Conservation (phyloP, 2,888 invertebrate species). For the Lordiphosa fenestrarum region DNA sequence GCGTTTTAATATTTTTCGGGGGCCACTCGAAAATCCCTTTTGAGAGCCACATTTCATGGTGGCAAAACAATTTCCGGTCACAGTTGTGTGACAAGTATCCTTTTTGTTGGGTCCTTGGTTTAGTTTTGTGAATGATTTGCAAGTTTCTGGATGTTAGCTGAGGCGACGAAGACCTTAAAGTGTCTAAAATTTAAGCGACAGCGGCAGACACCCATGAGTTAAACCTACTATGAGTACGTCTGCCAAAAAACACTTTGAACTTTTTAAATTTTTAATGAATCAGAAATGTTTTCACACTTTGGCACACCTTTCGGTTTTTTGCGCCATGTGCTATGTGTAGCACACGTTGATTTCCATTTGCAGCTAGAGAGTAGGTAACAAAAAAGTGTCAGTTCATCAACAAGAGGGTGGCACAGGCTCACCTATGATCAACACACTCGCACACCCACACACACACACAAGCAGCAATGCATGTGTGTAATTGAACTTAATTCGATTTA, state of each 20-base stretch:
- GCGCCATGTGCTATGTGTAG: slow-evolving; percentile 33
- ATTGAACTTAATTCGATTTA: slow-evolving; percentile 75
- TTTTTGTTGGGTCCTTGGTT: slow-evolving; percentile 4
- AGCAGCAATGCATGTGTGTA: slow-evolving; percentile 34
- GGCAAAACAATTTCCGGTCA: slow-evolving; percentile 64
- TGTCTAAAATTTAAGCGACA: slow-evolving; percentile 18
- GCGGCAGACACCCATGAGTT: slow-evolving; percentile 16
- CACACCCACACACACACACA: slow-evolving; percentile 18
- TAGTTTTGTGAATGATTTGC: slow-evolving; percentile 29
- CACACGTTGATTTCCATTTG: slow-evolving; percentile 60
- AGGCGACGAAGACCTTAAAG: slow-evolving; percentile 5
- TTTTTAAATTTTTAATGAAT: slow-evolving; percentile 80
- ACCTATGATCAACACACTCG: slow-evolving; percentile 37
- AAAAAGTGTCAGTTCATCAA: slow-evolving; percentile 38
- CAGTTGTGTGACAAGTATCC: slow-evolving; percentile 67
- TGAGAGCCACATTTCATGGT: slow-evolving; percentile 39
- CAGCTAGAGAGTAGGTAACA: slow-evolving; percentile 7
- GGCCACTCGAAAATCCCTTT: slow-evolving; percentile 43
- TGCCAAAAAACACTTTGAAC: slow-evolving; percentile 78
- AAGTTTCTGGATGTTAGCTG: slow-evolving; percentile 35
- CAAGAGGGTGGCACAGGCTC: slow-evolving; percentile 14
- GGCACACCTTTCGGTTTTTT: slow-evolving; percentile 46
- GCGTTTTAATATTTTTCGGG: slow-evolving; percentile 67
- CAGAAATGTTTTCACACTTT: slow-evolving; percentile 77
- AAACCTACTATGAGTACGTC: slow-evolving; percentile 31